Conservation (phyloP, 2,113 vertebrate species). For the Dicrurus megarhynchus region DNA sequence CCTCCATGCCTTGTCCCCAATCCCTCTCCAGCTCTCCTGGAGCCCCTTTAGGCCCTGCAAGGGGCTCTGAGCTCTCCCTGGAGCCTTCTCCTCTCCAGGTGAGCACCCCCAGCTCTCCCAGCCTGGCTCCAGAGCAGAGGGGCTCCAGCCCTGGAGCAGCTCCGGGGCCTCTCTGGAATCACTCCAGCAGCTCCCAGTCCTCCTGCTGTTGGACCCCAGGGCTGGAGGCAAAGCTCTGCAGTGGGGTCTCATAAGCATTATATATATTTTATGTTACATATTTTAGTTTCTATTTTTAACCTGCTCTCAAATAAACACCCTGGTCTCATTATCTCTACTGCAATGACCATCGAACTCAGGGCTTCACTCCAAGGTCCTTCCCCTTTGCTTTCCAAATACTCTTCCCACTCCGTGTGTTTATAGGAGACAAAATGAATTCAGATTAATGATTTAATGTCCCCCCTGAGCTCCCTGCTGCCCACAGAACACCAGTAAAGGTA, state of each 20-base stretch:
- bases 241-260: neutral
- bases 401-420: too few relatives aligned
- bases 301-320: neutral
- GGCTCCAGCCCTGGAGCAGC: neutral
- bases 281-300: neutral
- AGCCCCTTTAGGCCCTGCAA: neutral
- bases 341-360: neutral
- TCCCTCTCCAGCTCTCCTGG: neutral
- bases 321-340: neutral
- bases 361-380: neutral
- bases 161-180: fast-evolving
- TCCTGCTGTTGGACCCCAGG: fast-evolving
- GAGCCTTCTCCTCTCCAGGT: neutral
- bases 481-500: fast-evolving
- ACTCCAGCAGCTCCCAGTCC: neutral
- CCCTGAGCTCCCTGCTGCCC: neutral
- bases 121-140: neutral
- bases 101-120: neutral
- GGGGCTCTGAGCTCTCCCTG: neutral
- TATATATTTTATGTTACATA: neutral
- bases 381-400: neutral
- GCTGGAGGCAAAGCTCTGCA: neutral
- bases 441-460: neutral
- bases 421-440: neutral
- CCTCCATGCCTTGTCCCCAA: neutral